Evolutionary conservation across 2,888 invertebrate species (phyloP).

Genomic region (Andrena fulva): DNA sequence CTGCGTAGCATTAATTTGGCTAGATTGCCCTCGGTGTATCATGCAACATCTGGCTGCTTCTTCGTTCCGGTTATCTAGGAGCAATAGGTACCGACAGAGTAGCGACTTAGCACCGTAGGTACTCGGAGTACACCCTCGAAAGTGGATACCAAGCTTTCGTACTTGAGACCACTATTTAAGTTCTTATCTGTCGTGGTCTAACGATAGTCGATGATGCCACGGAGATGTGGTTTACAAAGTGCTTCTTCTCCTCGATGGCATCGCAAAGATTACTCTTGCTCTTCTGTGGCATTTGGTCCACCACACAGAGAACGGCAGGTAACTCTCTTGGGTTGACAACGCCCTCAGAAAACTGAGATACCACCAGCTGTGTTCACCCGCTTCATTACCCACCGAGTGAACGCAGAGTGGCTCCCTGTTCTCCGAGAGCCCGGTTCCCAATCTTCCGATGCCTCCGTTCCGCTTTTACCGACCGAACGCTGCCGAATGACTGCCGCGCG

Average conservation of each 20-base stretch:
- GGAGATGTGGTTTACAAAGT: background rate
- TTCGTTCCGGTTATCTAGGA: background rate
- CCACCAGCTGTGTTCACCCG: conserved; percentile 99
- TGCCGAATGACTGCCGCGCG: conserved; percentile 8
- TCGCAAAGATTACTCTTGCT: background rate
- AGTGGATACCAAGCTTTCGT: background rate
- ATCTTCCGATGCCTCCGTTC: conserved; percentile 45
- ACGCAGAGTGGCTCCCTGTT: conserved; percentile 99
- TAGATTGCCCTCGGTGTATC: background rate
- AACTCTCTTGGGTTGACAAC: conserved; percentile 71
- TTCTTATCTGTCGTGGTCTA: too few relatives aligned
- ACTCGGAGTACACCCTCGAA: background rate
- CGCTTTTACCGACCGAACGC: conserved; percentile 66
- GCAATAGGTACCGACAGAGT: background rate
- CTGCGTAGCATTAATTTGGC: background rate
- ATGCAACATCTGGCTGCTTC: background rate
- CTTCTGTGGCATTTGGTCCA: background rate
- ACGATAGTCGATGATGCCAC: too few relatives aligned
- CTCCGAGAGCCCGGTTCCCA: conserved; percentile 86
- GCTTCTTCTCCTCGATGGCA: background rate
- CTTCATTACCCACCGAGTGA: conserved; percentile 91
- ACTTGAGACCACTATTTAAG: background rate
- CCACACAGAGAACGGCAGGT: conserved; percentile 47
- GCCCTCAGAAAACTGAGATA: conserved; percentile 93
- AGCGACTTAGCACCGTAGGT: background rate